Conservation (phyloP, 2,888 invertebrate species). For the Stegana nigrithorax region DNA sequence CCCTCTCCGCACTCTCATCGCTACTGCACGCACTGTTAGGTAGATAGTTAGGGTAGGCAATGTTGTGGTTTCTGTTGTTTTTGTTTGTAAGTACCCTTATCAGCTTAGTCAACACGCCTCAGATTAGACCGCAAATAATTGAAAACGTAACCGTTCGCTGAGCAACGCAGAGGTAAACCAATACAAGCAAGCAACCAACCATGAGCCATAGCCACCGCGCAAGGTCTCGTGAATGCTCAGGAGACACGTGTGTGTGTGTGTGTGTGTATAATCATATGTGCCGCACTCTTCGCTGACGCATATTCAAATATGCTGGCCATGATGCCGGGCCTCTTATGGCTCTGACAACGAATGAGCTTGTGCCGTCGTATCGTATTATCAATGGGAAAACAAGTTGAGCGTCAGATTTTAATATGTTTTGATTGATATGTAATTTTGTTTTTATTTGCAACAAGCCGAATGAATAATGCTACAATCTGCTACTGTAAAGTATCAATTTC, state of each 20-base stretch:
- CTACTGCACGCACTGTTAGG: conserved; percentile 32
- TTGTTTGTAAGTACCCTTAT: conserved; percentile 54
- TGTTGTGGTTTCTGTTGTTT: conserved; percentile 17
- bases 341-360: too few species aligned
- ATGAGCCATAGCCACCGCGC: not conserved
- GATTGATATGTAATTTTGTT: conserved; percentile 61
- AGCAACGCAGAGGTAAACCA: not conserved
- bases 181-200: not conserved
- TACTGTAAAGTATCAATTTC: conserved; percentile 52
- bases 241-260: too few species aligned
- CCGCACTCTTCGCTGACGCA: too few species aligned
- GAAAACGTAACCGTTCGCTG: conserved; percentile 32
- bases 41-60: conserved; percentile 4
- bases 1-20: conserved; percentile 24
- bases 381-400: conserved; percentile 57
- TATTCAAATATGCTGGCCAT: too few species aligned
- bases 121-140: conserved; percentile 52
- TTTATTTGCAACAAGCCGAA: conserved; percentile 44
- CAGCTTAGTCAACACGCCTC: conserved; percentile 26
- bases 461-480: conserved; percentile 23
- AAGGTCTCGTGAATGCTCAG: too few species aligned
- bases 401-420: conserved; percentile 60
- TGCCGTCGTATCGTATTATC: conserved; percentile 38
- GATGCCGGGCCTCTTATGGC: too few species aligned
- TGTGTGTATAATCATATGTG: too few species aligned